phyloP scores from a whole-genome alignment of 2,113 vertebrate genomes.

The Notarius quadriscutis region DNA sequence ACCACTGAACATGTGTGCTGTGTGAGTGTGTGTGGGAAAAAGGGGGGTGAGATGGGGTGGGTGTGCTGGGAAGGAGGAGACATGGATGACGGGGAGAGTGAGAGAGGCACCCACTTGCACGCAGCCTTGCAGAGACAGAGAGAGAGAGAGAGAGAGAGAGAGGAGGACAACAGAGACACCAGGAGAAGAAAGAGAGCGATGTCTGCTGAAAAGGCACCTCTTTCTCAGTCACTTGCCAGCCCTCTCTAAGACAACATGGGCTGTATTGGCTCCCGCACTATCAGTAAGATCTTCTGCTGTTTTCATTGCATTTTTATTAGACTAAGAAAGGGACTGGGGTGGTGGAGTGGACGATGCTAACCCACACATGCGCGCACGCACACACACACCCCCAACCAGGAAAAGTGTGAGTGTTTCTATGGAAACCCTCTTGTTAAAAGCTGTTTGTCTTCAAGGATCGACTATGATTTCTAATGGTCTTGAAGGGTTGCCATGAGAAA shows the following conservation, averaged over 20 bases:
- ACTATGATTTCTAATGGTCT: conserved; percentile 14
- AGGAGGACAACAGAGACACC: conserved; percentile 37
- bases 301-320: conserved; percentile 28
- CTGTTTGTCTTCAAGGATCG: conserved; percentile 36
- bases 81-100: conserved; percentile 37
- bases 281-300: conserved; percentile 68
- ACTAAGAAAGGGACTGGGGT: conserved; percentile 43
- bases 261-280: conserved; percentile 78
- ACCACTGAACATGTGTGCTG: conserved; percentile 46
- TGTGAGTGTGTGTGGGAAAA: conserved; percentile 7
- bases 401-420: conserved; percentile 48
- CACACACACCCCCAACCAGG: not conserved
- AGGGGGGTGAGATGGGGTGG: not conserved
- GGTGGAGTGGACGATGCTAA: conserved; percentile 40
- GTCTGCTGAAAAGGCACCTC: conserved; percentile 69
- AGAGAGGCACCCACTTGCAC: conserved; percentile 27
- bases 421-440: conserved; percentile 52
- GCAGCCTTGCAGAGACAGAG: conserved; percentile 37
- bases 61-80: conserved; percentile 31
- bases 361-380: not conserved
- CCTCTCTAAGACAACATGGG: conserved; percentile 75
- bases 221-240: conserved; percentile 64
- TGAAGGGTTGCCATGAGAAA: conserved; percentile 21
- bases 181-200: conserved; percentile 56
- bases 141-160: conserved; percentile 33